Evolutionary conservation across 2,113 vertebrate genomes (phyloP), one percentile per base, ranked within the genome.

Genomic region (Irena cyanogastra): DNA sequence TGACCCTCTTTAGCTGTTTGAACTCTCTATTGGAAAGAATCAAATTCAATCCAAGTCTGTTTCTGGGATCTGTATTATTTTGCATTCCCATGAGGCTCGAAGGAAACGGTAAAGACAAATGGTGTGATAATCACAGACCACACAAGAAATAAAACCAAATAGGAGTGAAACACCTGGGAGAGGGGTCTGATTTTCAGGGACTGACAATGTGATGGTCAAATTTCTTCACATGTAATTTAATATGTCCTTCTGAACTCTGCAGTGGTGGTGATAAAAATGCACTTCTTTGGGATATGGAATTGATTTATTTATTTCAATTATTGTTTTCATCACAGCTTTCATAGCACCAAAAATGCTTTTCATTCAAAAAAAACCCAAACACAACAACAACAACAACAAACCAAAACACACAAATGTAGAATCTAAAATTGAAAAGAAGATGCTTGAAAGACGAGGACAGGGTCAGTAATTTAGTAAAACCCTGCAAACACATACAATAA

Each of bases 1-100:
- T 95, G 86, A 96, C 94, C 84, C 86, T 79, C 92, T 95, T 81
- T 79, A 88, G 92, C 61, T 85, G 42, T 95, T 96, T 96, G 92
- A 94, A 96, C 71, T 74, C 53, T 79, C 80, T 70, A 33, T 79
- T 93, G 78, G 91, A 95, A 94, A 89, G 49, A 81, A 83, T 90
- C 60, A 90, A 83, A 96, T 93, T 84, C 64, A 79, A 89, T 95
- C 65, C 75, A 75, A 78, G 74, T 72, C 66, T 88, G 1, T 84
- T 96, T 87, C 88, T 91, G 72, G 16, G 35, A 93, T 87, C 65
- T 70, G 71, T 64, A 76, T 87, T 90, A 76, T 77, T 89, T 94
- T 92, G 68, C 66, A 83, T 93, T 89, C 83, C 68, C 70, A 66
- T 30, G 88, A 92, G 77, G 30, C 72, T 70, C 76, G 42, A 68